phyloP scores from a whole-genome alignment of 2,113 vertebrate genomes.

The Trogon melanurus region DNA sequence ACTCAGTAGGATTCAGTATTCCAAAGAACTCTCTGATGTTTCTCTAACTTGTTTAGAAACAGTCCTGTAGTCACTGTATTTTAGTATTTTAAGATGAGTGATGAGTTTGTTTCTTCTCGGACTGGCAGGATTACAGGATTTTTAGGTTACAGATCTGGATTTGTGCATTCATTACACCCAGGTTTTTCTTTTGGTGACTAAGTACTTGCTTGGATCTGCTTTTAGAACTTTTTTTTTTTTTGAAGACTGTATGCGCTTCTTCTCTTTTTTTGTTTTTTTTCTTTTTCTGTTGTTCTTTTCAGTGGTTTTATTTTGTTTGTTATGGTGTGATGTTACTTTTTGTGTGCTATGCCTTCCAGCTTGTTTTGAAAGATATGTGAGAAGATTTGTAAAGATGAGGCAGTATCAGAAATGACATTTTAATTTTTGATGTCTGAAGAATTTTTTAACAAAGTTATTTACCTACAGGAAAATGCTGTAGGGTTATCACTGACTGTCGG shows the following conservation, averaged over 20 bases:
- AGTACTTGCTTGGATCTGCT: not conserved
- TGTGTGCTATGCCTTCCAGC: not conserved
- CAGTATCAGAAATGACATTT: not conserved
- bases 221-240: not conserved
- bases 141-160: not conserved
- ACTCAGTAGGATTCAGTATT: not conserved
- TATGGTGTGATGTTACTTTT: not conserved
- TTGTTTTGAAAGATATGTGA: not conserved
- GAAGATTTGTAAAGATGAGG: not conserved
- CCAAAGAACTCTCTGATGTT: not conserved
- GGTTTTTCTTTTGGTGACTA: not conserved
- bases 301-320: not conserved
- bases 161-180: not conserved
- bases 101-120: not conserved
- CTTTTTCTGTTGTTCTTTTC: fast-evolving
- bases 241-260: too few species aligned
- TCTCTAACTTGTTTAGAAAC: not conserved
- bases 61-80: not conserved
- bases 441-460: not conserved
- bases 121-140: not conserved
- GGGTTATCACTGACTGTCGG: not conserved
- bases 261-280: not conserved
- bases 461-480: not conserved
- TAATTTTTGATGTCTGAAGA: not conserved
- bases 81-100: not conserved